Evolutionary conservation across 2,113 vertebrate species (phyloP).

Genomic region (Trogon melanurus): DNA sequence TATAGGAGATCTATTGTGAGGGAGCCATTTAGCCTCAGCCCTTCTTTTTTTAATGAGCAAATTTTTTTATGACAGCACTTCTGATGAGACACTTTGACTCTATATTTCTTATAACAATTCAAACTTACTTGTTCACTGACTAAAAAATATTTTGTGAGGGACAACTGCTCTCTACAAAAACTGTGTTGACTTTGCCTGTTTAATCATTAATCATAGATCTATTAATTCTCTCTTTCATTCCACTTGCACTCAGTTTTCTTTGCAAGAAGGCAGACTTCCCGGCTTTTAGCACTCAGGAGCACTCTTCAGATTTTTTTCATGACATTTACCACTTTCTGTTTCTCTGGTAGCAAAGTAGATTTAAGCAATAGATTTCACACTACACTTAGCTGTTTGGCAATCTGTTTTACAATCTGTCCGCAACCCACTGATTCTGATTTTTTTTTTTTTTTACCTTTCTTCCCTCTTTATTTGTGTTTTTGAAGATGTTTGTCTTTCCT

Average conservation of each 20-base stretch:
- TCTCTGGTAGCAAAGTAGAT: background rate
- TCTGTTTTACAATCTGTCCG: slow-evolving; percentile 24
- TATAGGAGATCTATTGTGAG: background rate
- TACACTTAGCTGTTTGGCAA: background rate
- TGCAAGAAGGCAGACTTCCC: background rate
- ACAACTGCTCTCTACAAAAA: background rate
- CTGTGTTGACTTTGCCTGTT: background rate
- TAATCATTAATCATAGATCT: background rate
- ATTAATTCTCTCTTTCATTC: background rate
- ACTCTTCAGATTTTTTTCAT: background rate
- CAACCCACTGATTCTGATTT: background rate
- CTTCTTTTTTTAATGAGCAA: background rate
- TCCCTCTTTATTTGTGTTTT: background rate
- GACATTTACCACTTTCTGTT: background rate
- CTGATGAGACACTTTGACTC: background rate
- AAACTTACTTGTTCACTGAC: background rate
- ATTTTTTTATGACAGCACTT: background rate
- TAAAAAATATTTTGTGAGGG: background rate
- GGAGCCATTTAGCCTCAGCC: background rate
- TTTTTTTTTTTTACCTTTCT: background rate
- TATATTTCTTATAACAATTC: background rate
- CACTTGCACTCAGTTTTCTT: background rate
- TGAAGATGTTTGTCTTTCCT: background rate
- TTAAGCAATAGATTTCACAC: background rate
- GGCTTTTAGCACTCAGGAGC: background rate